phyloP scores from a whole-genome alignment of 2,888 invertebrate species.

The Drosophila rubida region DNA sequence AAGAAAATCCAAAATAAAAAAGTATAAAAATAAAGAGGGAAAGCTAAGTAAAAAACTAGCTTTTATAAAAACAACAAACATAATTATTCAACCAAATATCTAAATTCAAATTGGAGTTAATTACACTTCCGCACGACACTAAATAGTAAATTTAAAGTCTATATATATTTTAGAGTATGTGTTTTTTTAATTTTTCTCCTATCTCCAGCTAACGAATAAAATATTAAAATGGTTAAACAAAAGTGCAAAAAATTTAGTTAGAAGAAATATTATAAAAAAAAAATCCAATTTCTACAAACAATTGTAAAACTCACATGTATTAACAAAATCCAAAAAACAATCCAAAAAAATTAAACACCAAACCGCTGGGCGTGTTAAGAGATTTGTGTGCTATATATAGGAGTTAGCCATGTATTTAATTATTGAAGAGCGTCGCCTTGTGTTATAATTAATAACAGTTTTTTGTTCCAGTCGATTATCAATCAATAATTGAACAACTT shows the following conservation, averaged over 20 bases:
- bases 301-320: slow-evolving; percentile 23
- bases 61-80: slow-evolving; percentile 37
- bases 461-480: slow-evolving; percentile 20
- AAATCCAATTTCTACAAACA: slow-evolving; percentile 1
- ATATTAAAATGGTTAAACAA: slow-evolving; percentile 25
- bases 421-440: slow-evolving; percentile 28
- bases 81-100: slow-evolving; percentile 25
- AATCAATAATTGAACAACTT: slow-evolving; percentile 24
- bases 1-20: not conserved
- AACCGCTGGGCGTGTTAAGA: slow-evolving; percentile 28
- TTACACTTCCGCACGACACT: slow-evolving; percentile 32
- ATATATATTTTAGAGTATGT: slow-evolving; percentile 1
- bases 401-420: slow-evolving; percentile 18
- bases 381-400: slow-evolving; percentile 21
- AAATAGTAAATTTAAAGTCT: slow-evolving; percentile 21
- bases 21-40: slow-evolving; percentile 6
- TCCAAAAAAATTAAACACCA: slow-evolving; percentile 33
- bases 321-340: slow-evolving; percentile 1
- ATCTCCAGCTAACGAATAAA: slow-evolving; percentile 20
- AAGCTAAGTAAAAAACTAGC: slow-evolving; percentile 36
- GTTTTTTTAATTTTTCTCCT: slow-evolving; percentile 8
- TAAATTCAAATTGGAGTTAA: slow-evolving; percentile 23
- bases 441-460: slow-evolving; percentile 22
- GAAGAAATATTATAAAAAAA: slow-evolving; percentile 25
- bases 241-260: slow-evolving; percentile 45